These are phyloP conservation scores for Magallana gigas DNA, from an alignment of 1,140 invertebrate genomes.

Conservation along the genomic window DNA sequence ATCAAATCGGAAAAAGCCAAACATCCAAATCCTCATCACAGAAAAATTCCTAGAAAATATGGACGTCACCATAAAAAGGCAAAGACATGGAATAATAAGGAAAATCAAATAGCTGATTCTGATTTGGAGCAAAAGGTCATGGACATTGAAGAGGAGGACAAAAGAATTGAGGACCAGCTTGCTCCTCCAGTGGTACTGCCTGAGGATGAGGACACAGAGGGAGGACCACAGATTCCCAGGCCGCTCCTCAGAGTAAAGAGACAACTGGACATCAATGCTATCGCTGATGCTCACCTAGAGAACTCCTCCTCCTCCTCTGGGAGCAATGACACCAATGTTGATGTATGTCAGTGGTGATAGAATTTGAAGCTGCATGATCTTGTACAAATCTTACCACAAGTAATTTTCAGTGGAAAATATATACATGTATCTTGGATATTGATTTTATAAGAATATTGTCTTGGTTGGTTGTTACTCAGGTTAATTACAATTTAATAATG, in stretches of 20 bases:
- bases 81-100: no score
- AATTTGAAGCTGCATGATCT: no score
- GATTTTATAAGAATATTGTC: no score
- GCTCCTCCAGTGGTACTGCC: background rate
- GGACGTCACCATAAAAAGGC: background rate
- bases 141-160: background rate
- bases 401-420: no score
- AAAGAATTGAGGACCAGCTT: background rate
- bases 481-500: no score
- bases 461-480: no score
- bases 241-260: background rate
- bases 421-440: no score
- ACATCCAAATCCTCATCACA: background rate
- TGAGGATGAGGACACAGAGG: background rate
- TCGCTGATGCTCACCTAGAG: background rate
- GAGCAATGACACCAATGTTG: background rate
- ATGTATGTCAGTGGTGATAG: background rate
- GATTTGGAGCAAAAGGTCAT: background rate
- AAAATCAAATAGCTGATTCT: background rate
- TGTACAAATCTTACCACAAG: no score
- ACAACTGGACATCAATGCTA: slow-evolving; percentile 5
- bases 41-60: background rate
- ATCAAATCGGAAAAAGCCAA: background rate
- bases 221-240: background rate
- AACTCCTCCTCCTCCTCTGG: background rate